Conservation (phyloP, 1,140 invertebrate genomes). For the Achatina immaculata region DNA sequence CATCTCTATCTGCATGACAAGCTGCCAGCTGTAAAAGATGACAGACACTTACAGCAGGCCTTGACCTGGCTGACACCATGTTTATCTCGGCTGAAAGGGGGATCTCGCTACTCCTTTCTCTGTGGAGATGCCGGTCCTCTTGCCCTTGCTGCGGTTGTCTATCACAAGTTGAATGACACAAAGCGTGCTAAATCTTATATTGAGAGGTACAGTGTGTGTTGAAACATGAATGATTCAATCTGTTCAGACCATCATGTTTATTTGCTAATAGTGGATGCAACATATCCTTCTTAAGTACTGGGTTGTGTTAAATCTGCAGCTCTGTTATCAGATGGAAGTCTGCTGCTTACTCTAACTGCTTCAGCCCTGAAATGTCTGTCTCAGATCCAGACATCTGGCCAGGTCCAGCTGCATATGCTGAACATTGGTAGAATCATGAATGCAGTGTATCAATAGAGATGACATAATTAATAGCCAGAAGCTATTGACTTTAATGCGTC, state of each 20-base stretch:
- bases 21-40: constrained; percentile 44
- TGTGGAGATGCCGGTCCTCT: constrained; percentile 85
- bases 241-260: neutral
- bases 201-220: constrained; percentile 61
- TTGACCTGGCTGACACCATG: constrained; percentile 70
- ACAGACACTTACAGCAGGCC: constrained; percentile 71
- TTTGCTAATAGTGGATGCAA: too few species aligned
- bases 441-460: too few species aligned
- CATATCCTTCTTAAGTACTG: neutral
- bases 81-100: constrained; percentile 71
- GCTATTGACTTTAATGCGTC: too few species aligned
- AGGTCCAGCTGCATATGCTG: too few species aligned
- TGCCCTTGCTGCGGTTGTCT: constrained; percentile 79
- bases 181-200: constrained; percentile 58
- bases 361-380: too few species aligned
- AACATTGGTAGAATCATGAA: too few species aligned
- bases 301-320: too few species aligned
- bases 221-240: too few species aligned
- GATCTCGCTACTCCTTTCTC: constrained; percentile 78
- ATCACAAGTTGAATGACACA: constrained; percentile 70
- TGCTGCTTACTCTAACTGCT: neutral
- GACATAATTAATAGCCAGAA: too few species aligned
- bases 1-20: constrained; percentile 72
- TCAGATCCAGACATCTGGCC: too few species aligned
- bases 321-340: neutral